Evolutionary conservation across 2,113 vertebrate genomes (phyloP).

Genomic region (Chlorocebus sabaeus): DNA sequence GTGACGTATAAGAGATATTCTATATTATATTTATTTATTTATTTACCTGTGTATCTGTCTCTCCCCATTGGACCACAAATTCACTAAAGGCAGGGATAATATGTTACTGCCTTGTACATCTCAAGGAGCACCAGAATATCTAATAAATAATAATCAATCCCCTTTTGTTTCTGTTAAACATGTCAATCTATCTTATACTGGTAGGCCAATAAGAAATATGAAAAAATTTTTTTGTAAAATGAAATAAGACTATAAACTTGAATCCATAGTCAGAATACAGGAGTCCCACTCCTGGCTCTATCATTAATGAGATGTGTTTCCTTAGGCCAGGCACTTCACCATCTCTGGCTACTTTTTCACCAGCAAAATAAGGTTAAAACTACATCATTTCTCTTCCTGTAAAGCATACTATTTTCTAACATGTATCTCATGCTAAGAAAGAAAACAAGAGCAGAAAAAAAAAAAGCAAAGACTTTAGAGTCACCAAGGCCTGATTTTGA

Average conservation of each 20-base stretch:
- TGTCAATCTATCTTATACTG: background rate
- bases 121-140: background rate
- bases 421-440: background rate
- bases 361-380: background rate
- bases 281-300: background rate
- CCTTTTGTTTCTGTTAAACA: background rate
- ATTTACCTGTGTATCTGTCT: background rate
- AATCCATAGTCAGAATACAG: background rate
- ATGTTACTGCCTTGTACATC: background rate
- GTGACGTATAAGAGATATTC: background rate
- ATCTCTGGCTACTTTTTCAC: constrained; percentile 13
- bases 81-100: background rate
- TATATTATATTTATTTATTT: background rate
- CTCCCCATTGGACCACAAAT: background rate
- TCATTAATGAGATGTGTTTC: background rate
- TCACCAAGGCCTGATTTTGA: constrained; percentile 7
- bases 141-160: background rate
- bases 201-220: background rate
- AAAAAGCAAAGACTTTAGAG: background rate
- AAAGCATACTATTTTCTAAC: background rate
- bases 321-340: background rate
- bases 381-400: background rate
- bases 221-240: background rate
- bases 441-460: background rate
- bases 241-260: background rate